Base-by-base conservation (phyloP, 1,140 invertebrate genomes). In the Lucilia cuprina region DNA sequence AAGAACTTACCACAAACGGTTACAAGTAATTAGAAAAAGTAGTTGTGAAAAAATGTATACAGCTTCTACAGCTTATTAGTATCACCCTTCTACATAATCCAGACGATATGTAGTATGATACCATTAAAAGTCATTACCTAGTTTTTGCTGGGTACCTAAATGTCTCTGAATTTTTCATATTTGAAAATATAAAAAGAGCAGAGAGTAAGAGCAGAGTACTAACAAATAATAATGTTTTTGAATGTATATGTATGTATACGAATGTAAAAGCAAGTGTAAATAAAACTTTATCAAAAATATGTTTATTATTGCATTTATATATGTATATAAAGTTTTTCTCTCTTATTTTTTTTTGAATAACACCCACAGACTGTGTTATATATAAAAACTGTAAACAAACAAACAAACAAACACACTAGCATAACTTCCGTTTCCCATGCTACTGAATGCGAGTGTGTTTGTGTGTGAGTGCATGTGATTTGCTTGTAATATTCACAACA, bases 261-360 rank as follows among this genome's bases (percentile, higher is more conserved):
- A 21, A 10, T 70, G n/a, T 21, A 70, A 55, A 21, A n/a, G n/a
- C n/a, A 70, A 70, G 65, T 70, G 65, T 70, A 70, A 70, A 70
- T 70, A 70, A 21, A 70, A 21, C 10, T 70, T 21, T 70, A 70
- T 70, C 65, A 70, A 70, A 70, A 70, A 70, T 70, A 70, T 70
- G 65, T 70, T 70, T 70, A 70, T 70, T 70, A 70, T 70, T 70
- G 65, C 65, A 70, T 70, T 70, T 70, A 70, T 12, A 21, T 10
- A 70, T 3, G 3, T 60, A 60, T 60, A 41, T n/a, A n/a, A 14
- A 60, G 65, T 21, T 70, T 70, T 10, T 55, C 13, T n/a, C 4
- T 55, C 0, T 12, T 55, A 13, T 1, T 55, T 14, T 55, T 14
- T 14, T 49, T 14, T 12, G 9, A 9, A 2, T 49, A 2, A 9